Evolutionary conservation across 2,888 invertebrate genomes (phyloP).

Genomic region (Graphium colonna): DNA sequence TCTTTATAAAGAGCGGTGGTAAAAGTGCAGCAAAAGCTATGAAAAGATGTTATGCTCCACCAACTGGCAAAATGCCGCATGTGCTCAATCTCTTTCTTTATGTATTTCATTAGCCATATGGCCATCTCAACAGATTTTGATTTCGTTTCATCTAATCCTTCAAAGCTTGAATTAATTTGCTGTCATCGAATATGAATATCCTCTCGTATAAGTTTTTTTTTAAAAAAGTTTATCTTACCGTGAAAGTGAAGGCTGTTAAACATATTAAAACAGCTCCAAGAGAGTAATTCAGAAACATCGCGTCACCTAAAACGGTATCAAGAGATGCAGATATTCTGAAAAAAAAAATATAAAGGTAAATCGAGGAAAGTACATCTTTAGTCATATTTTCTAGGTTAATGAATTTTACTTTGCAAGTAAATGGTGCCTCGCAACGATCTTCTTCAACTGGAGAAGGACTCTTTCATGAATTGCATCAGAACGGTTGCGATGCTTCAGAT

Average conservation of each 20-base stretch:
- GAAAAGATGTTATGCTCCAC: no score
- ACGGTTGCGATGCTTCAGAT: slow-evolving; percentile 31
- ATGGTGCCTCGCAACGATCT: slow-evolving; percentile 48
- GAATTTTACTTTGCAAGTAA: slow-evolving; percentile 47
- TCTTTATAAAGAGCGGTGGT: no score
- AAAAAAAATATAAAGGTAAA: slow-evolving; percentile 25
- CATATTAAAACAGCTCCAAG: slow-evolving; percentile 64
- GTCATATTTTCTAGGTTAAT: no score
- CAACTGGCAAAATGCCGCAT: no score
- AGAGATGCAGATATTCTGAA: slow-evolving; percentile 53
- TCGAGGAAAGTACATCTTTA: neutral
- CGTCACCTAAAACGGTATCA: slow-evolving; percentile 51
- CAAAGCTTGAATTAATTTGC: no score
- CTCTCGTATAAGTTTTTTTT: no score
- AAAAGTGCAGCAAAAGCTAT: no score
- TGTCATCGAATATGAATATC: no score
- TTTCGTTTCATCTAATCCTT: no score
- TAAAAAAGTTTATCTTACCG: slow-evolving; percentile 36
- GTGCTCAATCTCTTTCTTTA: no score
- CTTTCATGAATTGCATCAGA: slow-evolving; percentile 33
- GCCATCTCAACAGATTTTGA: no score
- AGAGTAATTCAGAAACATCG: slow-evolving; percentile 55
- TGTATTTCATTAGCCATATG: no score
- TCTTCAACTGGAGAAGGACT: slow-evolving; percentile 45
- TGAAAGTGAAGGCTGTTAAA: slow-evolving; percentile 61